Evolutionary conservation across 2,113 vertebrate species (phyloP).

Genomic region (Eubucco bourcierii): DNA sequence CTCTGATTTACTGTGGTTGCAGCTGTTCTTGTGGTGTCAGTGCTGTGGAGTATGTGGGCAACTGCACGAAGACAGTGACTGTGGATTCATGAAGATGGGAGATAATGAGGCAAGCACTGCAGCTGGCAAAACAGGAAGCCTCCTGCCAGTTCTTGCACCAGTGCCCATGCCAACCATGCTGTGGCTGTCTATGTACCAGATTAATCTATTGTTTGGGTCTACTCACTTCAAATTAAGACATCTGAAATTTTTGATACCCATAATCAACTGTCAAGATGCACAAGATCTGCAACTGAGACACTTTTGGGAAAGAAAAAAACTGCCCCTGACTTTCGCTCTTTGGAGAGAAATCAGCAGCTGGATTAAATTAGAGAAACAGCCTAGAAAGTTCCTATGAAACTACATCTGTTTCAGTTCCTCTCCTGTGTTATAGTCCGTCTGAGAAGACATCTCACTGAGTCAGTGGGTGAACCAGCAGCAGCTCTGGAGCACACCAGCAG

Average conservation of each 20-base stretch:
- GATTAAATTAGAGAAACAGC: background rate
- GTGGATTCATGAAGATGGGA: background rate
- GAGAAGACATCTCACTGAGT: background rate
- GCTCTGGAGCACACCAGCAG: background rate
- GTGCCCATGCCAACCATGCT: background rate
- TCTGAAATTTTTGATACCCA: background rate
- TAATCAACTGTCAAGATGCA: background rate
- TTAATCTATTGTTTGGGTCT: background rate
- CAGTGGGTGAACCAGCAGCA: background rate
- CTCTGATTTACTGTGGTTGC: background rate
- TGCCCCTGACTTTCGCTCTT: background rate
- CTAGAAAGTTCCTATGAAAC: background rate
- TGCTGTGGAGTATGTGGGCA: background rate
- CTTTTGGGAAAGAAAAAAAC: background rate
- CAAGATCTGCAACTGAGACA: background rate
- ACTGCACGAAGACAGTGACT: background rate
- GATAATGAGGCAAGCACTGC: background rate
- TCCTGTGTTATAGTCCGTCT: fast-evolving
- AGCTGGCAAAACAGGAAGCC: background rate
- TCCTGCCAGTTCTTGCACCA: background rate
- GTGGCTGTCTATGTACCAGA: fast-evolving
- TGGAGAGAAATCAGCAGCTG: background rate
- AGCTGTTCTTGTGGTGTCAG: background rate
- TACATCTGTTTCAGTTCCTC: background rate
- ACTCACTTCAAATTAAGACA: background rate